A percentile compares a stretch with the other conserved stretches of the same genome.
Evolutionary conservation across 2,888 invertebrate species (phyloP).

Genomic region (Orgyia antiqua): DNA sequence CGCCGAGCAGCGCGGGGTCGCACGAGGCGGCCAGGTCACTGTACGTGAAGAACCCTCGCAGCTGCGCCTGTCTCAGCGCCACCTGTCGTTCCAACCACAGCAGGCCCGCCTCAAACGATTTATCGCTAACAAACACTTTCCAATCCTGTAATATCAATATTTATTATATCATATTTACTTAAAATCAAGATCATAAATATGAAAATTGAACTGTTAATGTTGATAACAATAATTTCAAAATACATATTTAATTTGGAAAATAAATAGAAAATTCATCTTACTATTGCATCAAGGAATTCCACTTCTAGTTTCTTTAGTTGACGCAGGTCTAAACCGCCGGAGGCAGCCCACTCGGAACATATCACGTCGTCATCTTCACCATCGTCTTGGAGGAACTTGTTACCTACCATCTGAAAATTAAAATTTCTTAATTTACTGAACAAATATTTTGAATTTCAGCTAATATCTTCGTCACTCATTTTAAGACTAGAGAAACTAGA

Average conservation of each 20-base stretch:
- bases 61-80: slow-evolving; percentile 84
- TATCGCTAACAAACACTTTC: slow-evolving; percentile 88
- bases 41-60: slow-evolving; percentile 90
- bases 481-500: too few species aligned
- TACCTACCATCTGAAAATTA: slow-evolving; percentile 91
- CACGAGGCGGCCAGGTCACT: slow-evolving; percentile 83
- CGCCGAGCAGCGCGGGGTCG: slow-evolving; percentile 55
- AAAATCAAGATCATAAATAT: background rate
- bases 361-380: slow-evolving; percentile 95
- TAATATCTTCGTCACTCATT: too few species aligned
- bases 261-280: too few species aligned
- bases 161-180: background rate
- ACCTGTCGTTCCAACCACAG: slow-evolving; percentile 83
- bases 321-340: slow-evolving; percentile 86
- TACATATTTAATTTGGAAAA: too few species aligned
- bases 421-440: background rate
- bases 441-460: background rate
- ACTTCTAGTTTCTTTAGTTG: slow-evolving; percentile 90
- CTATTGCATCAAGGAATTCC: slow-evolving; percentile 93
- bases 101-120: slow-evolving; percentile 86
- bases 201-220: too few species aligned
- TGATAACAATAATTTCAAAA: too few species aligned
- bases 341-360: slow-evolving; percentile 95
- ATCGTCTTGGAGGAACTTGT: slow-evolving; percentile 96
- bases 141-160: slow-evolving; percentile 82